Conservation (phyloP, 2,113 vertebrate species). For the Atrichornis clamosus region DNA sequence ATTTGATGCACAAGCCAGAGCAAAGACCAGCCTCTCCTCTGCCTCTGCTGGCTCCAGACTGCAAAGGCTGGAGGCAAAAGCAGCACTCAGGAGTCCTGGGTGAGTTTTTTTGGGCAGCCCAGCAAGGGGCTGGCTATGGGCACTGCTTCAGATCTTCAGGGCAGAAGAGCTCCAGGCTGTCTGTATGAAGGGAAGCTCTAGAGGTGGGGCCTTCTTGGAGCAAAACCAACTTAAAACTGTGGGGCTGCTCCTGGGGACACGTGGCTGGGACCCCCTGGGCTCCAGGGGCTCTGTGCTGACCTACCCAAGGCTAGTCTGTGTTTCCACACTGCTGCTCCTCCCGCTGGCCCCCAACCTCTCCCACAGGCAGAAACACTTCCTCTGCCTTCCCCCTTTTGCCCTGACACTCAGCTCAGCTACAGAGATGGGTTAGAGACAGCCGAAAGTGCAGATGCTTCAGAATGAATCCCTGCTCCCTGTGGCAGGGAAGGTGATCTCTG, state of each 20-base stretch:
- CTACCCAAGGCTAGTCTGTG: fast-evolving
- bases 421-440: neutral
- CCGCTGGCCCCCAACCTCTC: neutral
- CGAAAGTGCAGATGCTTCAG: neutral
- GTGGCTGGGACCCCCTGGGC: fast-evolving
- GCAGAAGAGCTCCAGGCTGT: neutral
- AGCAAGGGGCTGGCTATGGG: neutral
- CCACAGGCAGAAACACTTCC: neutral
- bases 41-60: neutral
- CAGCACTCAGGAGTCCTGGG: neutral
- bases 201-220: neutral
- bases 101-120: neutral
- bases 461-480: neutral
- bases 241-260: neutral
- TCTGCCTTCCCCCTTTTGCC: neutral
- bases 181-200: neutral
- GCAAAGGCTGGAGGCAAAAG: neutral
- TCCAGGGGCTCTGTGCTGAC: neutral
- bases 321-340: neutral
- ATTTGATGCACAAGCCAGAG: neutral
- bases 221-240: neutral
- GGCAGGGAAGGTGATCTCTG: neutral
- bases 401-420: neutral
- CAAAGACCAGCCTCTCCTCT: neutral
- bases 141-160: neutral